These are phyloP conservation scores for Glomeris maerens DNA, from an alignment of 1,140 invertebrate species.

Conservation along the genomic window DNA sequence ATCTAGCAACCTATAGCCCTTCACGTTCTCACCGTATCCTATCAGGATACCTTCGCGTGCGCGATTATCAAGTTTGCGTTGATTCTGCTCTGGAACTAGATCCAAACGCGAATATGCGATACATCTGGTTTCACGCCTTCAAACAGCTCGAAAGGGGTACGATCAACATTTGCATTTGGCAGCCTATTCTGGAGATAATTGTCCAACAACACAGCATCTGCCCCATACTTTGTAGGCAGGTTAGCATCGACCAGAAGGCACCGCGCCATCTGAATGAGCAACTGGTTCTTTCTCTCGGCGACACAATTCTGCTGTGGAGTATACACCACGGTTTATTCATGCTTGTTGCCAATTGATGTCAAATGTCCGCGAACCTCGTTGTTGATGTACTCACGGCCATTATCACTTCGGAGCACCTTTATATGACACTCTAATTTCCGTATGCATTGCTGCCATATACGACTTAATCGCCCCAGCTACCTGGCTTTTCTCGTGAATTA, in stretches of 20 bases:
- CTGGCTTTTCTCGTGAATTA: too few relatives aligned
- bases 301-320: conserved; percentile 29
- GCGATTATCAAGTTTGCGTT: conserved; percentile 18
- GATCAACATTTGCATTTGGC: background rate
- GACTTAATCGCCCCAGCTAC: background rate
- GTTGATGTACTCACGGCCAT: conserved; percentile 12
- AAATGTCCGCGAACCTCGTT: conserved; percentile 12
- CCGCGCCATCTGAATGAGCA: conserved; percentile 24
- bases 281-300: conserved; percentile 27
- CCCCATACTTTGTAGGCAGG: conserved; percentile 30
- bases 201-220: conserved; percentile 31
- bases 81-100: conserved; percentile 20
- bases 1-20: too few relatives aligned
- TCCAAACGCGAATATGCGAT: conserved; percentile 22
- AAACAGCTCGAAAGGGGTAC: conserved; percentile 24
- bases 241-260: conserved; percentile 27
- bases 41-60: conserved; percentile 7
- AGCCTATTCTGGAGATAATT: conserved; percentile 30
- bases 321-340: conserved; percentile 23
- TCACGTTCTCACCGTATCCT: conserved; percentile 12
- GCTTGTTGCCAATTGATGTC: conserved; percentile 6
- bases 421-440: conserved; percentile 3
- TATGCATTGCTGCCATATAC: background rate
- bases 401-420: too few relatives aligned
- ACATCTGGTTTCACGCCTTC: conserved; percentile 22